Conservation (phyloP, 64 coral and sea anemone genomes). For the Anthopleura sola region DNA sequence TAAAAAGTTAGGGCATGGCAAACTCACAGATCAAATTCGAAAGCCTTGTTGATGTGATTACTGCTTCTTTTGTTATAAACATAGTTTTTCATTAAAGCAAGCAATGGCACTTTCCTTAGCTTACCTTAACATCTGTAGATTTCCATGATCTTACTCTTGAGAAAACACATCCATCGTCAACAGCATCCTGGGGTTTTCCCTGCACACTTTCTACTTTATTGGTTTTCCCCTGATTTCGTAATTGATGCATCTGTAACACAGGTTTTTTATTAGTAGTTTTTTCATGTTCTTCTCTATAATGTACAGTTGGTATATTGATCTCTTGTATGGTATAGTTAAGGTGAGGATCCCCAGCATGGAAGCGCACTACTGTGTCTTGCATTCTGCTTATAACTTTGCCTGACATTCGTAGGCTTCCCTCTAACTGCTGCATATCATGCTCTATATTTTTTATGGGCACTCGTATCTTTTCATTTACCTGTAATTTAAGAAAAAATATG, state of each 20-base stretch:
- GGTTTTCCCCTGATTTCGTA: neutral
- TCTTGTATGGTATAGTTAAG: neutral
- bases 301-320: neutral
- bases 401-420: constrained; percentile 71
- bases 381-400: constrained; percentile 75
- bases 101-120: neutral
- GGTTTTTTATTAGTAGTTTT: neutral
- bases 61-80: too few relatives aligned
- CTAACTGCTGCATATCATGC: constrained; percentile 64
- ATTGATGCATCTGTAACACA: constrained; percentile 4
- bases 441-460: constrained; percentile 77
- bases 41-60: too few relatives aligned
- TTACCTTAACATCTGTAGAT: constrained; percentile 91
- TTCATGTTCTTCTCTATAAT: neutral
- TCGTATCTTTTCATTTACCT: constrained; percentile 80
- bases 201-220: neutral
- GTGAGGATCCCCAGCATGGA: constrained; percentile 5
- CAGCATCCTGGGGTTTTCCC: neutral
- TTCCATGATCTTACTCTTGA: constrained; percentile 70
- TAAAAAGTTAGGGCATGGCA: too few relatives aligned
- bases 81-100: too few relatives aligned
- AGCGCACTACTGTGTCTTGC: constrained; percentile 48
- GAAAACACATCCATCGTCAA: constrained; percentile 86
- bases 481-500: neutral
- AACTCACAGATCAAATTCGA: too few relatives aligned